Percentiles rank a stretch among this genome's conserved stretches.
phyloP scores from a whole-genome alignment of 1,140 invertebrate genomes.

The Drosophila sulfurigaster region DNA sequence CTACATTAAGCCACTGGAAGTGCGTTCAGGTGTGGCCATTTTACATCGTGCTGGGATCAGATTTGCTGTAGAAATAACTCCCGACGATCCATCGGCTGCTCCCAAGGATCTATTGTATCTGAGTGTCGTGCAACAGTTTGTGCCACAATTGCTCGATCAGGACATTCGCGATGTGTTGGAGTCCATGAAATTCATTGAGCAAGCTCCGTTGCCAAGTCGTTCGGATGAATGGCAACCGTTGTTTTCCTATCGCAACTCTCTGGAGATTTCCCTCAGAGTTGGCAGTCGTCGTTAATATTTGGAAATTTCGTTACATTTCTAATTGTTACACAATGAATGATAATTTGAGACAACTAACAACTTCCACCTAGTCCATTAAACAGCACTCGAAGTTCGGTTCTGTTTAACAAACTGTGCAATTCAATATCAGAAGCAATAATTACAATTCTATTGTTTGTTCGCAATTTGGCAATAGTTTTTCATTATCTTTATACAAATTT shows the following conservation, averaged over 20 bases:
- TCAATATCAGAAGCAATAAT: too few species aligned
- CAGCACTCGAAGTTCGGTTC: too few species aligned
- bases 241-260: slow-evolving; percentile 34
- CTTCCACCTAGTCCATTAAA: too few species aligned
- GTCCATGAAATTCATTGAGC: slow-evolving; percentile 31
- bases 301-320: not conserved
- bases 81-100: not conserved
- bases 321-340: not conserved
- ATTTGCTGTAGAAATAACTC: slow-evolving; percentile 29
- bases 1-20: slow-evolving; percentile 11
- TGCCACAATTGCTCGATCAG: slow-evolving; percentile 55
- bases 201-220: slow-evolving; percentile 14
- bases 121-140: slow-evolving; percentile 49
- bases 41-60: slow-evolving; percentile 58
- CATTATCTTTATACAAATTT: too few species aligned
- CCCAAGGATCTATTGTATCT: slow-evolving; percentile 48
- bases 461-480: too few species aligned
- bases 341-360: too few species aligned
- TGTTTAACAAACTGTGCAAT: too few species aligned
- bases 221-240: slow-evolving; percentile 39
- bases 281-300: slow-evolving; percentile 22
- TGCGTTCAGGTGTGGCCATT: slow-evolving; percentile 32
- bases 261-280: slow-evolving; percentile 17
- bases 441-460: too few species aligned
- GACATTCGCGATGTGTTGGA: slow-evolving; percentile 33